Conservation (phyloP, 30 jellyfish, hydroid and myxozoan species). For the Cassiopea andromeda region DNA sequence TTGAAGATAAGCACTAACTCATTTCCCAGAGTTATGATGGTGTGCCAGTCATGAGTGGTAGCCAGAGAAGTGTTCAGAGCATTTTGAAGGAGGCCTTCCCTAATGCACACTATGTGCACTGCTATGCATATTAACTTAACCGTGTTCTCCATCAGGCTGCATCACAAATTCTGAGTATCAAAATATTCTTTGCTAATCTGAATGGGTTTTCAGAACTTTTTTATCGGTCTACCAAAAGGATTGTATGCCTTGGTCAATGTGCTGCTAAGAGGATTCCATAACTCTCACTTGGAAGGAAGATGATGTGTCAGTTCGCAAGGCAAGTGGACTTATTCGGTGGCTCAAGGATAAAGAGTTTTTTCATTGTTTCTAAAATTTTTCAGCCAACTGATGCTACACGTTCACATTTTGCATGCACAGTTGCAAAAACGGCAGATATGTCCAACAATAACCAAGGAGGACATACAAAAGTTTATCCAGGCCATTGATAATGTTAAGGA, state of each 20-base stretch:
- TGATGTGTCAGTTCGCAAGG: conserved; percentile 31
- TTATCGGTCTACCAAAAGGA: conserved; percentile 43
- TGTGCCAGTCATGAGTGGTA: conserved; percentile 46
- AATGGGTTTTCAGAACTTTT: conserved; percentile 33
- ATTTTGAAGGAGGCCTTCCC: conserved; percentile 25
- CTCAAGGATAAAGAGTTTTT: conserved; percentile 42
- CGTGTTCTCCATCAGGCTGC: conserved; percentile 38
- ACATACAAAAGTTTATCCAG: conserved; percentile 9
- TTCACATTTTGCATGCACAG: conserved; percentile 19
- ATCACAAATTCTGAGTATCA: conserved; percentile 8
- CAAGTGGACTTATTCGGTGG: conserved; percentile 48
- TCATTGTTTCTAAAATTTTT: conserved; percentile 16
- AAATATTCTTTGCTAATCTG: conserved; percentile 42
- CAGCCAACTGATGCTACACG: conserved; percentile 30
- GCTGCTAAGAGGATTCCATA: conserved; percentile 36
- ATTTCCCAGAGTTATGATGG: conserved; percentile 60
- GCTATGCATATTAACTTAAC: conserved; percentile 67
- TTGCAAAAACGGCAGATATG: conserved; percentile 59
- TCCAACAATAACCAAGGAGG: conserved; percentile 29
- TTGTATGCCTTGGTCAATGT: conserved; percentile 39
- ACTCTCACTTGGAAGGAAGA: conserved; percentile 26
- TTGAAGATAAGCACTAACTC: conserved; percentile 20
- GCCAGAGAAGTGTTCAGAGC: conserved; percentile 34
- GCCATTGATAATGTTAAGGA: conserved; percentile 30
- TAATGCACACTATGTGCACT: conserved; percentile 49